phyloP scores from a whole-genome alignment of 2,113 vertebrate species.

The Planiliza haematocheilus region DNA sequence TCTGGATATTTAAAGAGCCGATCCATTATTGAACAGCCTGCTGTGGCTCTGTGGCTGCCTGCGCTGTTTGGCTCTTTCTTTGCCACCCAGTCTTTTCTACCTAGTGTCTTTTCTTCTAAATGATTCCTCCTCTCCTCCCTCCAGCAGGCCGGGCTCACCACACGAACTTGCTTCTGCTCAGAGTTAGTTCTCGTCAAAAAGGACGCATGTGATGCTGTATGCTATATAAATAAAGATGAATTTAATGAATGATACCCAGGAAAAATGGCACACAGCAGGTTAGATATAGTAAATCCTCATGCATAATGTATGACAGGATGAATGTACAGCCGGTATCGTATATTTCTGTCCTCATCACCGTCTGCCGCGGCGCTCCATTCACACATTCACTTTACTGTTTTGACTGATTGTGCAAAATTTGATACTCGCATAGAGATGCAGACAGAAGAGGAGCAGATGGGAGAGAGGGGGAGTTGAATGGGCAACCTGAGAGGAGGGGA shows the following conservation, averaged over 20 bases:
- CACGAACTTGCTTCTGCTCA: no score
- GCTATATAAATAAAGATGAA: background rate
- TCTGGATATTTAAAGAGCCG: slow-evolving; percentile 70
- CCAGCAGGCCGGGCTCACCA: no score
- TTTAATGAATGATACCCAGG: rapidly evolving
- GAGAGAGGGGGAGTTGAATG: slow-evolving; percentile 28
- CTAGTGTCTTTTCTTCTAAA: background rate
- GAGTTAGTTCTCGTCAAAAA: no score
- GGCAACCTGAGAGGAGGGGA: slow-evolving; percentile 62
- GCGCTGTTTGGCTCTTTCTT: slow-evolving; percentile 21
- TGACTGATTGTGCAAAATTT: slow-evolving; percentile 67
- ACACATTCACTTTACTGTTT: slow-evolving; percentile 54
- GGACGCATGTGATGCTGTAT: no score
- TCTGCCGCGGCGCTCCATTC: slow-evolving; percentile 49
- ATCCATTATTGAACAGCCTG: slow-evolving; percentile 73
- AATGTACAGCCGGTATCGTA: background rate
- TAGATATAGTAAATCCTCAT: background rate
- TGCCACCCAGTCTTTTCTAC: background rate
- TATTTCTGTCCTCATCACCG: background rate
- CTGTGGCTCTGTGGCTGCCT: slow-evolving; percentile 42
- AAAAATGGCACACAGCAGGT: background rate
- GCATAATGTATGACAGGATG: background rate
- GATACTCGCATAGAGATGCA: slow-evolving; percentile 65
- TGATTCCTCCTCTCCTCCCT: no score
- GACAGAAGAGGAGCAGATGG: slow-evolving; percentile 34